phyloP scores from a whole-genome alignment of 2,888 invertebrate species.

The Seira musarum region DNA sequence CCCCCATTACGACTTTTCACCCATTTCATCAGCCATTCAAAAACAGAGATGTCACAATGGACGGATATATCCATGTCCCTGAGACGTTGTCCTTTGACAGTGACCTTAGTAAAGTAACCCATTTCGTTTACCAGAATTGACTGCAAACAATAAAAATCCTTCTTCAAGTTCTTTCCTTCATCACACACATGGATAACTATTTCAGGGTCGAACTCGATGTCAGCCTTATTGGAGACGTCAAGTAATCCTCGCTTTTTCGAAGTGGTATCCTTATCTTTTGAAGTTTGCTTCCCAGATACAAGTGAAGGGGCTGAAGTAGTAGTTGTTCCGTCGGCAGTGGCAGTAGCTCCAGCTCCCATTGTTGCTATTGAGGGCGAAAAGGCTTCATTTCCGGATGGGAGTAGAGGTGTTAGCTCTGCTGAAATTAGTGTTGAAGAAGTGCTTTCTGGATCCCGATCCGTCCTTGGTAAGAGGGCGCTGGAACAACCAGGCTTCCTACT shows the following conservation, averaged over 20 bases:
- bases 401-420: conserved; percentile 44
- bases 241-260: no score
- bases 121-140: conserved; percentile 90
- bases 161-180: conserved; percentile 90
- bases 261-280: no score
- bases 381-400: not conserved
- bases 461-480: not conserved
- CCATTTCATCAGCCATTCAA: conserved; percentile 98
- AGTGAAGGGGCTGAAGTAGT: no score
- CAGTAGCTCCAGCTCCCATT: not conserved
- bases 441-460: conserved; percentile 8
- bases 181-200: conserved; percentile 97
- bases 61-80: conserved; percentile 97
- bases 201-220: conserved; percentile 73
- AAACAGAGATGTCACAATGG: conserved; percentile 95
- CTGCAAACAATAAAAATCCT: conserved; percentile 92
- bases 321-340: conserved; percentile 22
- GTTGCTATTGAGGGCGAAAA: not conserved
- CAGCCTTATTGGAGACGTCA: not conserved
- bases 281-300: no score
- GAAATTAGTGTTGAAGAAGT: conserved; percentile 36
- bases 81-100: conserved; percentile 79
- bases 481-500: not conserved
- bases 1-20: conserved; percentile 77
- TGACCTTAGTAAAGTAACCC: conserved; percentile 95